Base-by-base conservation (phyloP, 2,797 vertebrate species). In the Pangasius djambal region DNA sequence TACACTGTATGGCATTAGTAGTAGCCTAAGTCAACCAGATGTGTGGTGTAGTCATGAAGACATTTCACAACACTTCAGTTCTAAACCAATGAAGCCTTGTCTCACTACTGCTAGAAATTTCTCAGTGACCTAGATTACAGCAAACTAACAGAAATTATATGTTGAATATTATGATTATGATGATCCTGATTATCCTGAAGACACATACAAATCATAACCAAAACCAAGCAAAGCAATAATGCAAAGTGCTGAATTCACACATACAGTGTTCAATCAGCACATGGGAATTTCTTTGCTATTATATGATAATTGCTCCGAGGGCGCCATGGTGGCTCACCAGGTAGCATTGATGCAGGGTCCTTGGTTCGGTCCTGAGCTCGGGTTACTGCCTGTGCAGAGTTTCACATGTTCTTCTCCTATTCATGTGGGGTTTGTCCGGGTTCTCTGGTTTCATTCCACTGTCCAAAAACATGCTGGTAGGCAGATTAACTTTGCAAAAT, bases 1-100 rank as follows among this genome's bases (percentile, higher is more conserved):
- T 55, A 9, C 15, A 16, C 48, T 57, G 18, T 57, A 72, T 70
- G 44, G 28, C 44, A 84, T 84, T 67, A 52, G 44, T 40, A 55
- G 57, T 25, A 8, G 31, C 55, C 20, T 6, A 82, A 61, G 50
- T 55, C 31, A 83, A n/a, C 4, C 16, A 69, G 44, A 48, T 67
- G 82, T 83, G 59, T 83, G 82, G 44, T 67, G 15, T 85, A 52
- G 63, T 70, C 7, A 65, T 48, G 25, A 40, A 61, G 61, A n/a
- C 31, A 48, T 48, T 16, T 63, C 12, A 48, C 59, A 48, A 81
- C 18, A 25, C 31, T 81, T 37, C 34, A 2, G 20, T 28, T 82
- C 50, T 4, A 2, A 59, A 59, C 20, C 37, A 37, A 13, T 25
- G 52, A 37, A 59, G 52, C 4, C 4, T 52, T 50, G 9, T 61